These are phyloP conservation scores for Cossypha heuglini DNA, from an alignment of 2,797 vertebrate genomes.

Conservation along the genomic window DNA sequence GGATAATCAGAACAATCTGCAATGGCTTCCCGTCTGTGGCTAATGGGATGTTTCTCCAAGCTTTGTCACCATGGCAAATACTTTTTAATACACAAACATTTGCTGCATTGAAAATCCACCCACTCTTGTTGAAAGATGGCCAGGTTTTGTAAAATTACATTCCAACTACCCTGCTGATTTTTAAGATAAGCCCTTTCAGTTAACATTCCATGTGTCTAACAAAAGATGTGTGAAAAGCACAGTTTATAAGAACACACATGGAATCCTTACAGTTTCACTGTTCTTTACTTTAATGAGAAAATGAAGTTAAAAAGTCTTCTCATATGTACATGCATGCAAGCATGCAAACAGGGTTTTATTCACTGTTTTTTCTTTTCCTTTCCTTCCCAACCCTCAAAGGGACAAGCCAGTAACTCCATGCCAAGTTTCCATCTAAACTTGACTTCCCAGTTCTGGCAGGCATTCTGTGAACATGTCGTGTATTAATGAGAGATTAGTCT, in stretches of 20 bases:
- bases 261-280: slow-evolving; percentile 54
- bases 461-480: slow-evolving; percentile 5
- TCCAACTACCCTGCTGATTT: slow-evolving; percentile 80
- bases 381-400: slow-evolving; percentile 24
- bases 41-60: slow-evolving; percentile 83
- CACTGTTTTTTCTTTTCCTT: slow-evolving; percentile 14
- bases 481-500: slow-evolving; percentile 54
- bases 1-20: slow-evolving; percentile 83
- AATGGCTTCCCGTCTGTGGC: slow-evolving; percentile 79
- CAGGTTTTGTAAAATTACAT: slow-evolving; percentile 83
- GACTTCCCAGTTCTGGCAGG: slow-evolving; percentile 57
- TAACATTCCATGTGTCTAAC: slow-evolving; percentile 75
- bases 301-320: slow-evolving; percentile 38
- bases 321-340: slow-evolving; percentile 1
- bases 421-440: slow-evolving; percentile 59
- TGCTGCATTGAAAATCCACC: slow-evolving; percentile 82
- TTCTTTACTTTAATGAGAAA: slow-evolving; percentile 47
- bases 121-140: slow-evolving; percentile 83
- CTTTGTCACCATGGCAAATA: slow-evolving; percentile 85
- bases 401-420: slow-evolving; percentile 32
- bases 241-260: slow-evolving; percentile 69
- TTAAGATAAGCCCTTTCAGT: slow-evolving; percentile 77
- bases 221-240: slow-evolving; percentile 71
- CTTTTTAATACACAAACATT: slow-evolving; percentile 85
- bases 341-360: slow-evolving; percentile 10